phyloP scores from a whole-genome alignment of 1,140 invertebrate genomes.

The Bathynomus jamesi region DNA sequence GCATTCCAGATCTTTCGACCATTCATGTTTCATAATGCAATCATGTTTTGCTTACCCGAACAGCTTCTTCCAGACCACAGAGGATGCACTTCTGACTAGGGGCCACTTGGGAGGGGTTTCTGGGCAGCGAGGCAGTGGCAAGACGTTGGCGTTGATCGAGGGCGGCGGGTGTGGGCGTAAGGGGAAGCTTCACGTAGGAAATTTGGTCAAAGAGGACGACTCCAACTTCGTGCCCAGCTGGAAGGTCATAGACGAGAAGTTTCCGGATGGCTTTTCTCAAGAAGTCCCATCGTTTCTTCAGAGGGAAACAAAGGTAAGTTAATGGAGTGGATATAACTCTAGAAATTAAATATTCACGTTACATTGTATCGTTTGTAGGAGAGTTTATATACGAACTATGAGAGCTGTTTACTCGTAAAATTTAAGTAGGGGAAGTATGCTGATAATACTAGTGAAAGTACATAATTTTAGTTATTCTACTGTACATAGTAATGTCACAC shows the following conservation, averaged over 20 bases:
- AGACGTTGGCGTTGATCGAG: conserved; percentile 23
- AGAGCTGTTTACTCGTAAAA: too few species aligned
- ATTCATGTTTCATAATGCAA: too few species aligned
- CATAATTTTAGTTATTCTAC: too few species aligned
- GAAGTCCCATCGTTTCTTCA: conserved; percentile 52
- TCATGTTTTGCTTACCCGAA: conserved; percentile 19
- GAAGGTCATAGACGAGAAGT: conserved; percentile 50
- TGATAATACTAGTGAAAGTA: too few species aligned
- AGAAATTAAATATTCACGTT: too few species aligned
- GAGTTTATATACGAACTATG: too few species aligned
- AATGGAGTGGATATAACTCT: too few species aligned
- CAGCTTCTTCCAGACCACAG: conserved; percentile 30
- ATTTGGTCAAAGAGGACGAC: conserved; percentile 27
- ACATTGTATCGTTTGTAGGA: too few species aligned
- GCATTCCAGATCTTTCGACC: too few species aligned
- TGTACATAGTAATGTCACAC: too few species aligned
- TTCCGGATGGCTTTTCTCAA: conserved; percentile 51
- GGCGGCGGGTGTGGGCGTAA: conserved; percentile 19
- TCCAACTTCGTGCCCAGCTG: conserved; percentile 39
- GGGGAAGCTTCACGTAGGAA: conserved; percentile 16
- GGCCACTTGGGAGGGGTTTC: conserved; percentile 24
- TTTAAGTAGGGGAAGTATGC: too few species aligned
- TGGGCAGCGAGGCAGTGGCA: conserved; percentile 31
- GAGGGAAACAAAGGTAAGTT: not conserved
- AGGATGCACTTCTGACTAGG: conserved; percentile 33